A percentile compares a stretch with the other conserved stretches of the same genome.
phyloP scores from a whole-genome alignment of 2,113 vertebrate species.

The Gobio gobio region DNA sequence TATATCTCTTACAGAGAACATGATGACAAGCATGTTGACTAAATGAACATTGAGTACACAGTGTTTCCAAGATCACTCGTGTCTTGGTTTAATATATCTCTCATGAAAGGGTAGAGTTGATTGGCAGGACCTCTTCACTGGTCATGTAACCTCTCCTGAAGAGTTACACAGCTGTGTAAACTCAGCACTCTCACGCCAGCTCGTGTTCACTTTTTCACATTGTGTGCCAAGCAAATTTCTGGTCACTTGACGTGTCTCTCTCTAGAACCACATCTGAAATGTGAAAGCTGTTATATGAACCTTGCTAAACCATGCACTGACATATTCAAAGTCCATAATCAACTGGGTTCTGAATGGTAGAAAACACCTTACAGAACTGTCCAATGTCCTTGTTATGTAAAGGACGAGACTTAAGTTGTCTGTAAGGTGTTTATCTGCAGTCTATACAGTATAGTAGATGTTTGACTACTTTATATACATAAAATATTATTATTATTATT shows the following conservation, averaged over 20 bases:
- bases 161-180: slow-evolving; percentile 44
- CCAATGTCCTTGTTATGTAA: not conserved
- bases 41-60: not conserved
- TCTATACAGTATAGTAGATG: not conserved
- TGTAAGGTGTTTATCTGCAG: not conserved
- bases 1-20: not conserved
- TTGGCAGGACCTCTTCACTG: not conserved
- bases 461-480: no score
- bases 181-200: not conserved
- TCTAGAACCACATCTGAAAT: slow-evolving; percentile 6
- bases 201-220: slow-evolving; percentile 12
- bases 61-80: slow-evolving; percentile 3
- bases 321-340: slow-evolving; percentile 7
- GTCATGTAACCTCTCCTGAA: not conserved
- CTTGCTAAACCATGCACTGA: not conserved
- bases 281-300: slow-evolving; percentile 20
- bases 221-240: not conserved
- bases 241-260: not conserved
- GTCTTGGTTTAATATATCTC: not conserved
- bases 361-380: not conserved
- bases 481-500: no score
- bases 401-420: not conserved
- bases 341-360: not conserved
- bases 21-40: slow-evolving; percentile 13
- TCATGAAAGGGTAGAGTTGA: not conserved